Evolutionary conservation across 2,888 invertebrate genomes (phyloP).

Genomic region (Mesochorus sp.): DNA sequence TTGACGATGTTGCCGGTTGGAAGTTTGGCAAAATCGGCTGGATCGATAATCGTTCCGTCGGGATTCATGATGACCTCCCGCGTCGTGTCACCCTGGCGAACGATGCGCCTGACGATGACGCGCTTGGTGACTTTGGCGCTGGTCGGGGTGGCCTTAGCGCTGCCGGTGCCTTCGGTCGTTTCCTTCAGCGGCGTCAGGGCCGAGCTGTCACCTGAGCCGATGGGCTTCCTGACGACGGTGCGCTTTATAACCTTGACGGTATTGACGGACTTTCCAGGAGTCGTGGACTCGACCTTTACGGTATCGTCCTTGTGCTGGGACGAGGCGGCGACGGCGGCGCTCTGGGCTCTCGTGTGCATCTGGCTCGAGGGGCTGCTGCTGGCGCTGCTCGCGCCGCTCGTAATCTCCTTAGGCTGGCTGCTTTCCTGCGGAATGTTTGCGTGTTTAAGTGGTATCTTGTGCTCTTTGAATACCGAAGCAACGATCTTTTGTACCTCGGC

Average conservation of each 20-base stretch:
- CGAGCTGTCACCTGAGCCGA: conserved; percentile 55
- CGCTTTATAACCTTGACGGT: conserved; percentile 80
- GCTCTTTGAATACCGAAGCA: conserved; percentile 80
- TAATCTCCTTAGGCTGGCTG: conserved; percentile 34
- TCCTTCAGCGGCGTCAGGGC: too few species aligned
- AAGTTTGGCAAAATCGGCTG: conserved; percentile 79
- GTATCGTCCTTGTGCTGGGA: conserved; percentile 70
- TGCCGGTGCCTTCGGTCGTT: too few species aligned
- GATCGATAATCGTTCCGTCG: conserved; percentile 79
- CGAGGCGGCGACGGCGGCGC: conserved; percentile 6
- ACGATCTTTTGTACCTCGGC: conserved; percentile 81
- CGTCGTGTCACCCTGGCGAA: conserved; percentile 79
- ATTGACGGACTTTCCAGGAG: conserved; percentile 70
- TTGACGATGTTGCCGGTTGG: conserved; percentile 80
- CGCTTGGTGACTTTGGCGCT: conserved; percentile 77
- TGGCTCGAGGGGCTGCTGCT: conserved; percentile 1
- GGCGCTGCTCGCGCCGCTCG: conserved; percentile 1
- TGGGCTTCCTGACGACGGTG: conserved; percentile 77
- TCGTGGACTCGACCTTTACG: conserved; percentile 39
- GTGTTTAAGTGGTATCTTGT: conserved; percentile 79
- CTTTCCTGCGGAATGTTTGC: conserved; percentile 70
- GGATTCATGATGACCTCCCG: conserved; percentile 81
- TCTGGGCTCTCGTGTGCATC: conserved; percentile 49
- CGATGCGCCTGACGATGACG: conserved; percentile 80
- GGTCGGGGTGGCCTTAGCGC: too few species aligned